Base-by-base conservation (phyloP, 2,113 vertebrate species). In the Phrynosoma platyrhinos region DNA sequence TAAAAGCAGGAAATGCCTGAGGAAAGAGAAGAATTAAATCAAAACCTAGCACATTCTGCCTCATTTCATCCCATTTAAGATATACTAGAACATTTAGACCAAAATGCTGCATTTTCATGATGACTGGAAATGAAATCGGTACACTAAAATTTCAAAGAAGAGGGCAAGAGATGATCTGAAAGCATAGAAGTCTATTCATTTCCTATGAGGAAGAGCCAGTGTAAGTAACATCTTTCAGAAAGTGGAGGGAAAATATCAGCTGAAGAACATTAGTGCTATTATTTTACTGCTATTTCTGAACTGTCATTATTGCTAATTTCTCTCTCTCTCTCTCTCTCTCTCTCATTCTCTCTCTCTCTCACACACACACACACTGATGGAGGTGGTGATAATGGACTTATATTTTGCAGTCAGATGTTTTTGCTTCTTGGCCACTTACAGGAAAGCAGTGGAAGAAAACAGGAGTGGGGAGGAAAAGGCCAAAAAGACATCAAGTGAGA, bases 91-190 rank as follows among this genome's bases (percentile, higher is more conserved):
- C 55, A 86, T 85, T 91, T 85, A 91, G 87, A 55, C 7, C 76
- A 27, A 81, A 83, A 72, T 94, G 77, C 89, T 89, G 30, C 72
- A 84, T 90, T 91, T 91, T 88, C 75, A n/a, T 92, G 69, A 84
- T 74, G 25, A 93, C 25, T 92, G 3, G 79, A 21, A 79, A 82
- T 83, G 27, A 95, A 94, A 93, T 81, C 53, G 76, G n/a, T 82
- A n/a, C n/a, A 89, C 69, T 82, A 74, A 82, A 64, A 75, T 55
- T 75, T 82, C 68, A 77, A 47, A 90, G 91, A 8, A 89, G 5
- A 74, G 47, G 66, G 10, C 30, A 78, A 77, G 91, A 93, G 92
- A 52, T 0, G 84, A 79, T 71, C 9, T 0, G 42, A 79, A 92
- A 87, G 52, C 16, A 9, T 82, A 91, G 84, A 90, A 89, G 47